A percentile compares a stretch with the other conserved stretches of the same genome.
Conservation (phyloP, 2,113 vertebrate genomes). For the Phainopepla nitens region DNA sequence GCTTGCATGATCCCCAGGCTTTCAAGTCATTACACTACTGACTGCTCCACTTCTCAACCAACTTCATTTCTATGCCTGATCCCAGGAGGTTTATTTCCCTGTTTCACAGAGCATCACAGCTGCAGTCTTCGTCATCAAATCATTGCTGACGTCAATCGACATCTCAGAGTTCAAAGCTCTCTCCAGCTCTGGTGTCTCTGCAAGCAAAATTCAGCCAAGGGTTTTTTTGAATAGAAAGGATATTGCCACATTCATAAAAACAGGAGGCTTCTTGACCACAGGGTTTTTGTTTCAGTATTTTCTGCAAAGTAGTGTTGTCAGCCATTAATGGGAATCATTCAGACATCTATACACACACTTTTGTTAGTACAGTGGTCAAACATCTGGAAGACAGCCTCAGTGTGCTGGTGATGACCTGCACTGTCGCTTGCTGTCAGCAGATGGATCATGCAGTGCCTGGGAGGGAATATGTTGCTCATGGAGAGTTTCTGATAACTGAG, state of each 20-base stretch:
- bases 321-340: background rate
- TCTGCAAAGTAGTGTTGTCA: background rate
- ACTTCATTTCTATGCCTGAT: background rate
- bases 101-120: background rate
- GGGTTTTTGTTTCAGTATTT: background rate
- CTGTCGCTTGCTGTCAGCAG: background rate
- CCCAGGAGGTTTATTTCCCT: background rate
- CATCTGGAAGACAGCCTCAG: background rate
- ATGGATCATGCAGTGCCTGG: background rate
- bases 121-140: background rate
- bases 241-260: background rate
- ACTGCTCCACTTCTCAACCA: background rate
- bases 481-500: background rate
- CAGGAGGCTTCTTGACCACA: background rate
- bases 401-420: background rate
- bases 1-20: background rate
- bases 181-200: background rate
- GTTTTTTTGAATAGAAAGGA: background rate
- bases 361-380: background rate
- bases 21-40: background rate
- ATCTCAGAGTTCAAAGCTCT: background rate
- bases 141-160: fast-evolving
- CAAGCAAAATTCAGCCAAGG: background rate
- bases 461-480: background rate
- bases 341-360: background rate